Base-by-base conservation (phyloP, 2,797 vertebrate species). In the Lemur catta region DNA sequence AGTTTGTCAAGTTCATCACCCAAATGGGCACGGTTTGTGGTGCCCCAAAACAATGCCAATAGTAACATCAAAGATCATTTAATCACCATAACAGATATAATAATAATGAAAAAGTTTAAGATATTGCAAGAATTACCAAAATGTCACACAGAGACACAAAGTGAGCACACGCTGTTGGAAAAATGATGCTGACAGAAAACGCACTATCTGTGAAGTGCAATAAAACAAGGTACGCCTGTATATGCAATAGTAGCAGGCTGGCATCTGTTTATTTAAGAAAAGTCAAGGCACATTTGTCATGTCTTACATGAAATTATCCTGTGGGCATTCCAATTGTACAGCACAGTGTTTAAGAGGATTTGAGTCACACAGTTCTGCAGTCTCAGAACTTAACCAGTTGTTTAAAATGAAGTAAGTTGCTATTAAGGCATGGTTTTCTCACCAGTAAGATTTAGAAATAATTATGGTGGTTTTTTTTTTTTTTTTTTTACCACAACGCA, bases 201-300 rank as follows among this genome's bases (percentile, higher is more conserved):
- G 18, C n/a, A 35, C 65, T 69, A n/a, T 18, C 65, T 69, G 65
- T 38, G 4, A 20, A 65, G 33, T 69, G 8, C 65, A 35, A 69
- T 17, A n/a, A 65, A 65, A 18, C 33, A 15, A 65, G 63, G 2
- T 5, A 69, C 4, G n/a, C 65, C 9, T 4, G 1, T 18, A 63
- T 0, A 17, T 0, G 24, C 48, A 35, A 22, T 0, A 28, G 5
- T 1, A 46, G 26, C 2, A 43, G 30, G 30, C 59, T 18, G 33
- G 33, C 26, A 71, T 74, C 30, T 90, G 35, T 55, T 12, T 43
- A 13, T n/a, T 76, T 35, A 18, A 55, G 46, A 72, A 55, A 48
- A 57, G 6, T 18, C 46, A 65, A 67, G 43, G 84, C 22, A 46
- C 35, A 41, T 28, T 2, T 55, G 46, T 20, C 43, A 4, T 1